Percentiles rank a stretch among this genome's conserved stretches.
These are phyloP conservation scores for Pseudomyrmex flavicornis DNA, from an alignment of 1,140 invertebrate species.

Conservation along the genomic window DNA sequence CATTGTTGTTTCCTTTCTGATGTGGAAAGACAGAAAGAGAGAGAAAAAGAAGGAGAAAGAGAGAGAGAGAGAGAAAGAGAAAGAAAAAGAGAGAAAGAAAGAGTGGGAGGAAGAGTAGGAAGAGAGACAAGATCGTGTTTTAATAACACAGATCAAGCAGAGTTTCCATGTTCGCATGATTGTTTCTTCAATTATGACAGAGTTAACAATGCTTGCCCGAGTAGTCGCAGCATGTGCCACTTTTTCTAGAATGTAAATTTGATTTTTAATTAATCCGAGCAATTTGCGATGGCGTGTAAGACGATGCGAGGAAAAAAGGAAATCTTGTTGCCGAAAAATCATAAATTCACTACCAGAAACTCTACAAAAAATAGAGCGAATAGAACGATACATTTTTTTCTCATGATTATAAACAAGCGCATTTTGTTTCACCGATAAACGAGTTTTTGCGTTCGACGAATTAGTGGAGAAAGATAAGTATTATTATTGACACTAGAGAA, in stretches of 20 bases:
- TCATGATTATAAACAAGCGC: neutral
- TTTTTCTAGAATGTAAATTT: conserved; percentile 35
- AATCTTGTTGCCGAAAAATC: neutral
- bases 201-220: conserved; percentile 7
- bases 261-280: conserved; percentile 27
- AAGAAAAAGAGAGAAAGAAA: too few species aligned
- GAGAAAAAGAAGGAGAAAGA: too few species aligned
- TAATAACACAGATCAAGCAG: neutral
- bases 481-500: neutral
- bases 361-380: neutral
- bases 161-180: conserved; percentile 29
- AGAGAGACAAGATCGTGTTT: neutral
- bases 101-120: too few species aligned
- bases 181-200: conserved; percentile 45
- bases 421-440: neutral
- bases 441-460: neutral
- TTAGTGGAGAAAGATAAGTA: neutral
- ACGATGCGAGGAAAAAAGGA: neutral
- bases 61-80: neutral
- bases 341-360: neutral
- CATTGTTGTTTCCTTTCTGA: conserved; percentile 38
- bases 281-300: conserved; percentile 11
- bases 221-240: neutral
- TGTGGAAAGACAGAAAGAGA: neutral
- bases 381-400: neutral